Base-by-base conservation (phyloP, 2,113 vertebrate species). In the Odontesthes bonariensis region DNA sequence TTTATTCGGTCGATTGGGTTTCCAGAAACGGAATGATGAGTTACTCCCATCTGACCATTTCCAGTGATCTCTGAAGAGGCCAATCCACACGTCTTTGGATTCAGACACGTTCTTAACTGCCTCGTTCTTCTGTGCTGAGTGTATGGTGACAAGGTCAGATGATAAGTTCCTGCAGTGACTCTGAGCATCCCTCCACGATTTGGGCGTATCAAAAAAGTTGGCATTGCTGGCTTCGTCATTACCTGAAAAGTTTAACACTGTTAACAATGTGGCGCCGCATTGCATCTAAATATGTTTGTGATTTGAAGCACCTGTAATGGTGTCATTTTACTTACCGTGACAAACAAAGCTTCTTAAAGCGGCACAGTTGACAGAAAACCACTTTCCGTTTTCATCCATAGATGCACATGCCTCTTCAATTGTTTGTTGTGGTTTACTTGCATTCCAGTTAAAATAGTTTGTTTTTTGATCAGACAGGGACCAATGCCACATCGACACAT, bases 51-150 rank as follows among this genome's bases (percentile, higher is more conserved):
- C 86, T 0, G 88, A 93, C 92, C 92, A 93, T 52, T n/a, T 81
- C 92, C 92, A 92, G 9, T 62, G 52, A 54, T 93, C 93, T 68
- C 75, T 90, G 62, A 94, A 93, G 31, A 94, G 85, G 33, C 92
- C 90, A 4, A 91, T 92, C 91, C 91, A 94, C 47, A 83, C 74
- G 6, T 20, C 63, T 58, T 79, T 55, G 20, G 67, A 64, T 17
- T 7, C 4, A 20, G 76, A 73, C 16, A 74, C 19, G 1, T 49
- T 72, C 8, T 8, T 74, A 8, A 91, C 63, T 1, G 56, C 75
- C 7, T 63, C 16, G 62, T 93, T 93, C 57, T 92, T 83, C 6
- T 59, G 49, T 33, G 22, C 20, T 20, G 83, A 87, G 46, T 61
- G 51, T 46, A 92, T 77, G 70, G 71, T 89, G 23, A 89, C 89